Evolutionary conservation across 2,888 invertebrate species (phyloP).

Genomic region (Cheilosia scutellata): DNA sequence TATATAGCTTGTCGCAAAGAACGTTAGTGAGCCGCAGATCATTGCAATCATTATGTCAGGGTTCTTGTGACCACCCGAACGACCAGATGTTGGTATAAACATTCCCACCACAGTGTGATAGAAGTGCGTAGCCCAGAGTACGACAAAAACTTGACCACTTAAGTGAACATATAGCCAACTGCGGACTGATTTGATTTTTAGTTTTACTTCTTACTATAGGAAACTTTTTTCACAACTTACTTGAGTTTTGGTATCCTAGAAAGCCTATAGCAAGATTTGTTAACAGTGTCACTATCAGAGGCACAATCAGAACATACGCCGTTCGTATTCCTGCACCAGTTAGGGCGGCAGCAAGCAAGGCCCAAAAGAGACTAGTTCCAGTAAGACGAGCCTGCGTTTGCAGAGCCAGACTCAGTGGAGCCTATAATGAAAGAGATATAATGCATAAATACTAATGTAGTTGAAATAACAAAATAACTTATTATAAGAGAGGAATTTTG

Average conservation of each 20-base stretch:
- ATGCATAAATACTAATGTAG: no score
- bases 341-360: slow-evolving; percentile 78
- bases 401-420: slow-evolving; percentile 80
- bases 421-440: slow-evolving; percentile 59
- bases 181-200: slow-evolving; percentile 75
- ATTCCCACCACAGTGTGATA: slow-evolving; percentile 80
- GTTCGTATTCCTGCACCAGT: slow-evolving; percentile 79
- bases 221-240: slow-evolving; percentile 67
- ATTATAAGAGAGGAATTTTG: no score
- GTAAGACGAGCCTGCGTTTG: slow-evolving; percentile 80
- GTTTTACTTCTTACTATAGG: background rate
- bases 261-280: slow-evolving; percentile 78
- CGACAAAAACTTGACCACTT: slow-evolving; percentile 79
- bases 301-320: slow-evolving; percentile 79
- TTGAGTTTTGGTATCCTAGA: slow-evolving; percentile 79
- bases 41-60: slow-evolving; percentile 84
- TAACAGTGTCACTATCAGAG: slow-evolving; percentile 78
- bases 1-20: slow-evolving; percentile 83
- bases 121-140: slow-evolving; percentile 79
- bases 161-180: slow-evolving; percentile 80
- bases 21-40: slow-evolving; percentile 81
- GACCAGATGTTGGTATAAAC: slow-evolving; percentile 84
- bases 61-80: slow-evolving; percentile 84
- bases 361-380: slow-evolving; percentile 80
- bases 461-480: no score